Evolutionary conservation across 2,888 invertebrate genomes (phyloP).

Genomic region (Leistus spinibarbis): DNA sequence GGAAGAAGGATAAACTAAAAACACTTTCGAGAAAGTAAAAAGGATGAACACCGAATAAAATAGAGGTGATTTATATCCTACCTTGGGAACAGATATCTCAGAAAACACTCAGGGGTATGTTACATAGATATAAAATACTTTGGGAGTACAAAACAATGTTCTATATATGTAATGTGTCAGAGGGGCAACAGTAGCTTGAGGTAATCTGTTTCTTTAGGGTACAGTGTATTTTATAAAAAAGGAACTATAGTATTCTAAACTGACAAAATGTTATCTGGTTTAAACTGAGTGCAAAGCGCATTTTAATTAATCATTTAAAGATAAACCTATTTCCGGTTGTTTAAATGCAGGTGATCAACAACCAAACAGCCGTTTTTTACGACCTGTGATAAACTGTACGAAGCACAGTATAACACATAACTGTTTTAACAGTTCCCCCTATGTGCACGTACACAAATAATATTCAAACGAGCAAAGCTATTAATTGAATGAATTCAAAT

Average conservation of each 20-base stretch:
- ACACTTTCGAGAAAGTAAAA: no score
- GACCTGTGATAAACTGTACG: neutral
- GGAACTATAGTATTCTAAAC: neutral
- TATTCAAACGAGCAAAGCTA: neutral
- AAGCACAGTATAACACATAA: neutral
- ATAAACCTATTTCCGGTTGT: neutral
- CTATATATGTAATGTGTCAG: no score
- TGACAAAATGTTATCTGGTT: neutral
- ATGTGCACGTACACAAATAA: neutral
- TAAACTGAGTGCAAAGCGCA: no score
- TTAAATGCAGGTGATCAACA: neutral
- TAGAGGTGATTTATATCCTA: no score
- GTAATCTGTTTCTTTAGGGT: no score
- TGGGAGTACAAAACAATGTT: neutral
- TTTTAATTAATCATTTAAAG: neutral
- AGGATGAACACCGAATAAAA: no score
- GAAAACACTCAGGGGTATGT: no score
- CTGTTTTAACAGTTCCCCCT: neutral
- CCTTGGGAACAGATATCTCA: no score
- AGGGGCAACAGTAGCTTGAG: no score
- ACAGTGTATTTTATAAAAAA: no score
- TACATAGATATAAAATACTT: neutral
- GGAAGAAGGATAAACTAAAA: neutral
- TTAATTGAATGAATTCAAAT: neutral
- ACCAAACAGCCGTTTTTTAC: neutral